Conservation (phyloP, 2,113 vertebrate genomes). For the Tychaedon coryphoeus region DNA sequence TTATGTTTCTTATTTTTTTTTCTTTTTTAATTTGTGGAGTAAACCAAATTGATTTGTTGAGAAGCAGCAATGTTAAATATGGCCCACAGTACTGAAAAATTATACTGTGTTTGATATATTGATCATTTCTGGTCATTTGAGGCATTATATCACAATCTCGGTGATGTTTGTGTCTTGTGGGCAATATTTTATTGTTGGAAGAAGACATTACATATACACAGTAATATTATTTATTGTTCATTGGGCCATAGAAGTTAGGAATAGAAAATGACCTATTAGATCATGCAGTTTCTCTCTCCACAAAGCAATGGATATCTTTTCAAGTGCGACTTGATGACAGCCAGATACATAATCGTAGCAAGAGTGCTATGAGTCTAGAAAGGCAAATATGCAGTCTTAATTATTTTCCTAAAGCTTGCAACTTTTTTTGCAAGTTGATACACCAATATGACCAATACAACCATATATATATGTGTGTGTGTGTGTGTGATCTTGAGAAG, state of each 20-base stretch:
- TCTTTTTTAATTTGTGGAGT: not conserved
- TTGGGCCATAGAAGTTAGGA: not conserved
- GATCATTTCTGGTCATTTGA: not conserved
- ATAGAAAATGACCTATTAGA: constrained; percentile 35
- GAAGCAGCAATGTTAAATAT: not conserved
- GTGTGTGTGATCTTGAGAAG: not conserved
- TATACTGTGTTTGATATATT: not conserved
- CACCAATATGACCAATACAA: not conserved
- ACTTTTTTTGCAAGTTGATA: not conserved
- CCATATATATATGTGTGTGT: no score
- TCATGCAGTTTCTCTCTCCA: not conserved
- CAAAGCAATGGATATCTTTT: not conserved
- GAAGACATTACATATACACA: not conserved
- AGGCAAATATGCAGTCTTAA: not conserved
- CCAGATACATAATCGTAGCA: not conserved
- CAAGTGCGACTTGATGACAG: not conserved
- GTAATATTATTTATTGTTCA: constrained; percentile 19
- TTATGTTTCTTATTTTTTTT: not conserved
- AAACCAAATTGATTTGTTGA: not conserved
- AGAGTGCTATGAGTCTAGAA: not conserved
- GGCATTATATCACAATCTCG: constrained; percentile 10
- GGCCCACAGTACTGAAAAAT: not conserved
- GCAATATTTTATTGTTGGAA: constrained; percentile 16
- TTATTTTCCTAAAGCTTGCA: not conserved
- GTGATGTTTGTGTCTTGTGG: constrained; percentile 3